Percentiles rank a stretch among this genome's conserved stretches.
These are phyloP conservation scores for Tetramorium alpestre DNA, from an alignment of 1,140 invertebrate genomes.

Conservation along the genomic window DNA sequence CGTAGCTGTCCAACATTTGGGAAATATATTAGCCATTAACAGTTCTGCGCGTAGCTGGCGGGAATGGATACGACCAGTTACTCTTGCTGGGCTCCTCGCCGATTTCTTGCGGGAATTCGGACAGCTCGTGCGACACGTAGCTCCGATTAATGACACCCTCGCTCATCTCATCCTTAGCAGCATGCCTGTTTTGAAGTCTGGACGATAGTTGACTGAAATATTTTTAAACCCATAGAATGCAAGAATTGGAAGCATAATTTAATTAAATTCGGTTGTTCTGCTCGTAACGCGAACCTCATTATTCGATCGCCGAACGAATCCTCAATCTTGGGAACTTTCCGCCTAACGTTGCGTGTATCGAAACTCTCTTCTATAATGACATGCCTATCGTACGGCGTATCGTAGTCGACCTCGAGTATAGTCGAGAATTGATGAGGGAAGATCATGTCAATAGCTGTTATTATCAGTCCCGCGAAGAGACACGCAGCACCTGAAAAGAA, in stretches of 20 bases:
- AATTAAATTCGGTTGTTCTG: not conserved
- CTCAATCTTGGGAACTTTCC: conserved; percentile 87
- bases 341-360: conserved; percentile 89
- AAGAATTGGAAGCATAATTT: not conserved
- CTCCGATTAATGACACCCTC: conserved; percentile 82
- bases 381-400: conserved; percentile 96
- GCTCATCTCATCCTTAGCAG: conserved; percentile 69
- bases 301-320: conserved; percentile 81
- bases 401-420: conserved; percentile 96
- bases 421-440: conserved; percentile 97
- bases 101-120: conserved; percentile 73
- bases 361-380: conserved; percentile 96
- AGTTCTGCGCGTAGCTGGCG: conserved; percentile 77
- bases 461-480: conserved; percentile 90
- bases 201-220: conserved; percentile 81
- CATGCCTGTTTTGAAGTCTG: conserved; percentile 76
- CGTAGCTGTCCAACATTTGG: not conserved
- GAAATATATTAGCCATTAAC: conserved; percentile 50
- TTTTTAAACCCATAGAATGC: not conserved
- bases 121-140: conserved; percentile 78
- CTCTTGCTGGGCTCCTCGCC: conserved; percentile 76
- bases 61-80: conserved; percentile 84
- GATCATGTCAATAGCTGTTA: conserved; percentile 93
- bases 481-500: conserved; percentile 89
- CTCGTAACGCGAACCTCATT: conserved; percentile 75